Base-by-base conservation (phyloP, 2,797 vertebrate genomes). In the Petrocephalus schoutedeni region DNA sequence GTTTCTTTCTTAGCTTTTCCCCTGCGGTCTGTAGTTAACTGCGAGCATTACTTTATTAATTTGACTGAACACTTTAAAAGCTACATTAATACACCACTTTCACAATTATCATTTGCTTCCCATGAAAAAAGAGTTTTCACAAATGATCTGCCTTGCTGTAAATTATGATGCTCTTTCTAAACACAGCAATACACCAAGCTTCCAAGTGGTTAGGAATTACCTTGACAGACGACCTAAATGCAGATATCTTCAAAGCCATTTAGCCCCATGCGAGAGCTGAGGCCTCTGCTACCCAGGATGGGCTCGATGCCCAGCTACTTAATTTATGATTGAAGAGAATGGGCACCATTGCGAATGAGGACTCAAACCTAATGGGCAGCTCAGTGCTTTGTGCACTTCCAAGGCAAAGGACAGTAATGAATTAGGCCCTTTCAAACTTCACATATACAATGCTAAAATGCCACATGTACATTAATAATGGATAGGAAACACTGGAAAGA, bases 291-390 rank as follows among this genome's bases (percentile, higher is more conserved):
- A 45, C 7, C 67, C 83, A 54, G 7, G 77, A 88, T n/a, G 87
- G 91, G 90, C 92, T 89, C 61, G 21, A 58, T 88, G 89, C 87
- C 87, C 45, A 74, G 91, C 90, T 88, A 89, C 92, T 91, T 93
- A 89, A 90, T 92, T 92, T 92, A 90, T 87, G 90, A 93, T 92
- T 90, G 90, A 89, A 92, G 89, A 36, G 91, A 87, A 87, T 16
- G 90, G 91, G 91, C 83, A 5, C 91, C 32, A 64, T 2, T 19
- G 54, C 71, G 7, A 88, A 64, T 36, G 86, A 89, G 90, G 91
- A 89, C 86, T 91, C 2, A 87, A 92, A 91, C 92, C 92, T 91
- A 90, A 91, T 90, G 89, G 82, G 89, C 88, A 85, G 92, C 49
- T 94, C 92, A 45, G 93, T 94, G 87, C 3, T 28, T 64, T 86